phyloP scores from a whole-genome alignment of 2,888 invertebrate species.

The Diaphora mendica region DNA sequence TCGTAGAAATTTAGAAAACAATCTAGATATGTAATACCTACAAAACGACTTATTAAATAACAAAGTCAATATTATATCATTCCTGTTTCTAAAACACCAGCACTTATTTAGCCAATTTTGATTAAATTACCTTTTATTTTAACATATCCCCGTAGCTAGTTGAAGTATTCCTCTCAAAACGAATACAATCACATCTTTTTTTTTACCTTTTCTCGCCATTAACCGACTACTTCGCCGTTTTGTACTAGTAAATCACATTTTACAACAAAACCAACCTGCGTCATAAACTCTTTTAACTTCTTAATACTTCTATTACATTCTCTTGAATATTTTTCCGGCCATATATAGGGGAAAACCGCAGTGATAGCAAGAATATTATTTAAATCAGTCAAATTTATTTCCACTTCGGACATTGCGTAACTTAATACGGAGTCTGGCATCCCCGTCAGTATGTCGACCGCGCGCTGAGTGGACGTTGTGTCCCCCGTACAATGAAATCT shows the following conservation, averaged over 20 bases:
- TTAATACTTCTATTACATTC: not conserved
- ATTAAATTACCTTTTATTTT: not conserved
- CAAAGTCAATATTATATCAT: not conserved
- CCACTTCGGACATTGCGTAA: slow-evolving; percentile 46
- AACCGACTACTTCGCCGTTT: not conserved
- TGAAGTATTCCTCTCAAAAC: not conserved
- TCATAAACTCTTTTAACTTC: not conserved
- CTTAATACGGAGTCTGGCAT: slow-evolving; percentile 52
- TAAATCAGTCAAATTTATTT: slow-evolving; percentile 27
- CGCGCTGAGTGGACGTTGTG: slow-evolving; percentile 62
- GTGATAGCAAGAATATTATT: slow-evolving; percentile 14
- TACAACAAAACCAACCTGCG: not conserved
- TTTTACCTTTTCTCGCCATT: not conserved
- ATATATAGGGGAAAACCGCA: slow-evolving; percentile 7
- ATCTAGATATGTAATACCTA: not conserved
- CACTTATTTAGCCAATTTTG: not conserved
- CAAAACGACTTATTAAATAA: not conserved
- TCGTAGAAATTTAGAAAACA: not conserved
- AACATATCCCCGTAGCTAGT: not conserved
- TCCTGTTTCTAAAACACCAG: not conserved
- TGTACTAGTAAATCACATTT: not conserved
- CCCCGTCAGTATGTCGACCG: slow-evolving; percentile 68
- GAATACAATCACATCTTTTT: not conserved
- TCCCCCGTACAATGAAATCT: slow-evolving; percentile 66
- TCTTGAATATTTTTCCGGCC: not conserved